Conservation (phyloP, 2,113 vertebrate species). For the Colius striatus region DNA sequence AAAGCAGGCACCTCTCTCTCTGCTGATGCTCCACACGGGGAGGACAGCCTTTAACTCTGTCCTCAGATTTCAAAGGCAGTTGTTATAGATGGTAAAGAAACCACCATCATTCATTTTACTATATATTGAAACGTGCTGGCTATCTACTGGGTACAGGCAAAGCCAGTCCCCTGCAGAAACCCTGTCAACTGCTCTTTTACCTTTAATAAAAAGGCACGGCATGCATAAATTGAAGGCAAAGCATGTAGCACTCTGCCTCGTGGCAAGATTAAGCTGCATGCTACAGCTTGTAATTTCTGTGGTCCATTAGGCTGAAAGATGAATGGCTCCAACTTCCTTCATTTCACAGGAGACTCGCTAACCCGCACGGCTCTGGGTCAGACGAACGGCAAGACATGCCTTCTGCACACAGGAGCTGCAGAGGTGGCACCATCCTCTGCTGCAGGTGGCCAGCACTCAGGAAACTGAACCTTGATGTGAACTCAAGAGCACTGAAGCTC, state of each 20-base stretch:
- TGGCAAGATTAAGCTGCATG: conserved; percentile 60
- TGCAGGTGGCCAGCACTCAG: background rate
- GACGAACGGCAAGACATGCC: background rate
- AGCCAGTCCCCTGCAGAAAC: conserved; percentile 27
- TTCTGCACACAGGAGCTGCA: background rate
- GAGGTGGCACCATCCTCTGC: background rate
- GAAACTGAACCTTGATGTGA: background rate
- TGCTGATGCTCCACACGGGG: background rate
- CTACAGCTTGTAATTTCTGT: conserved; percentile 60
- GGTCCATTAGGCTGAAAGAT: conserved; percentile 52
- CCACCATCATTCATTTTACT: background rate
- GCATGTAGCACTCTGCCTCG: conserved; percentile 55
- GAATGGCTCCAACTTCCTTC: conserved; percentile 47
- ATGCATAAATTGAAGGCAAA: conserved; percentile 60
- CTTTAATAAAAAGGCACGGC: conserved; percentile 51
- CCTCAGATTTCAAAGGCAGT: conserved; percentile 21
- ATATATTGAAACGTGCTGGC: background rate
- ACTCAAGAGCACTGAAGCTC: background rate
- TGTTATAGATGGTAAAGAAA: background rate
- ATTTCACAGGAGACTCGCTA: background rate
- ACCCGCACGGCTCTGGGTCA: background rate
- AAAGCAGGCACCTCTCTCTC: background rate
- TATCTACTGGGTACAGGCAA: background rate
- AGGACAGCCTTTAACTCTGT: background rate
- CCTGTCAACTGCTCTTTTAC: conserved; percentile 24